Conservation (phyloP, 53 echinoderm and acorn worm genomes). For the Paracentrotus lividus region DNA sequence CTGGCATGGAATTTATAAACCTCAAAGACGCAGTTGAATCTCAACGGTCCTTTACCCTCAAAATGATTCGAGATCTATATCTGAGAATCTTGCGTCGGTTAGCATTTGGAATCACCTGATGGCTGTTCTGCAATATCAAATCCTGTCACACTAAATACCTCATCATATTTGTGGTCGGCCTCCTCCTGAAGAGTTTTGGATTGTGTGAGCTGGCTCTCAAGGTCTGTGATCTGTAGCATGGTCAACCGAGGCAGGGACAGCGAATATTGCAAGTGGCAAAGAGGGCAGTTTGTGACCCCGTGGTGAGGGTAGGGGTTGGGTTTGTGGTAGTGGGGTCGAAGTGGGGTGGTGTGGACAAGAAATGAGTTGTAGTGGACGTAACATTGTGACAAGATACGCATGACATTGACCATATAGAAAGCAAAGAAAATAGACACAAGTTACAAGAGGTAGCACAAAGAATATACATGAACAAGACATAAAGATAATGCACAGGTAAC, state of each 20-base stretch:
- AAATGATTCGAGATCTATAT: too few species aligned
- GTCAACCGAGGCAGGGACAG: background rate
- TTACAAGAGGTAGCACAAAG: background rate
- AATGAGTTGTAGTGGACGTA: background rate
- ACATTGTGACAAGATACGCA: background rate
- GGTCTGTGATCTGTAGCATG: constrained; percentile 71
- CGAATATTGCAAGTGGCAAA: too few species aligned
- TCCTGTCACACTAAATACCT: constrained; percentile 42
- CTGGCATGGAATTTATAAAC: background rate
- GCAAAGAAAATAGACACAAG: background rate
- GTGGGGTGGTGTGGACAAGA: background rate
- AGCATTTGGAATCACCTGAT: background rate
- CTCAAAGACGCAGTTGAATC: too few species aligned
- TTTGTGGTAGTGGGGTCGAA: constrained; percentile 5
- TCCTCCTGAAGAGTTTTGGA: constrained; percentile 56
- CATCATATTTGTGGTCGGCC: constrained; percentile 70
- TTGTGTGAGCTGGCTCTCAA: constrained; percentile 57
- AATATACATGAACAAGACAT: background rate
- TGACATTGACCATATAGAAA: background rate
- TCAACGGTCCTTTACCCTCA: too few species aligned
- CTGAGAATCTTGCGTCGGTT: background rate
- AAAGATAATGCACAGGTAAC: background rate
- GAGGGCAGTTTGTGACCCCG: background rate
- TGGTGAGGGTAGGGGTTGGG: background rate
- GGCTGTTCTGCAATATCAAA: background rate